Evolutionary conservation across 1,140 invertebrate genomes (phyloP), one percentile per base, ranked within the genome.

Genomic region (Sinella curviseta): DNA sequence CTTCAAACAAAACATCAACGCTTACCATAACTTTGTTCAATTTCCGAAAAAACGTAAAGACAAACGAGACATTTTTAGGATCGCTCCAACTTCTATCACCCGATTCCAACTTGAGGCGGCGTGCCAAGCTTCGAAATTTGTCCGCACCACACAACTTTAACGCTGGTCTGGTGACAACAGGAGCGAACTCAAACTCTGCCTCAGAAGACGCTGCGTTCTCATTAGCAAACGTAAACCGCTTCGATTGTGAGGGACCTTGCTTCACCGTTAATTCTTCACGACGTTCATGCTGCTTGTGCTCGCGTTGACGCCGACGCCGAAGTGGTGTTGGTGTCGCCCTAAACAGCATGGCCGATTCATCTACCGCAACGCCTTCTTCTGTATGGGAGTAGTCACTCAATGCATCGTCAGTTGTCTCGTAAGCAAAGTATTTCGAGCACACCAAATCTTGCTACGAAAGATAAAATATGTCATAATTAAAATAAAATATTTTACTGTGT

Each of bases 21-120:
- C 14, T 60, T 60, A 60, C 57, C 57, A 26, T n/a, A 60, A 60
- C 57, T 60, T 60, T 60, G 57, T 60, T 60, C 4, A 60, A n/a
- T n/a, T 60, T 60, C 57, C 57, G 57, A 60, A n/a, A 60, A 60
- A 60, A 60, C 12, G 14, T 60, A 60, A 60, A 60, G 4, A 60
- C 24, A 60, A 26, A n/a, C 4, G 57, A 60, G 4, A 60, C 24
- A 26, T 60, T 60, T 26, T 26, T 12, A 3, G 57, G 24, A 60
- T 26, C 24, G 57, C 3, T 60, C 57, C 57, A 60, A 60, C 57
- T 26, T 17, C 24, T n/a, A 8, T 8, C 8, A 4, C 14, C 24
- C 12, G 57, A 26, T n/a, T 60, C 57, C 4, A 60, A 12, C 24
- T 60, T 60, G 14, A 60, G 24, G 24, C 57, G 57, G 3, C 57